Percentiles rank a stretch among this genome's conserved stretches.
phyloP scores from a whole-genome alignment of 2,797 vertebrate species.

The Calcarius lapponicus region DNA sequence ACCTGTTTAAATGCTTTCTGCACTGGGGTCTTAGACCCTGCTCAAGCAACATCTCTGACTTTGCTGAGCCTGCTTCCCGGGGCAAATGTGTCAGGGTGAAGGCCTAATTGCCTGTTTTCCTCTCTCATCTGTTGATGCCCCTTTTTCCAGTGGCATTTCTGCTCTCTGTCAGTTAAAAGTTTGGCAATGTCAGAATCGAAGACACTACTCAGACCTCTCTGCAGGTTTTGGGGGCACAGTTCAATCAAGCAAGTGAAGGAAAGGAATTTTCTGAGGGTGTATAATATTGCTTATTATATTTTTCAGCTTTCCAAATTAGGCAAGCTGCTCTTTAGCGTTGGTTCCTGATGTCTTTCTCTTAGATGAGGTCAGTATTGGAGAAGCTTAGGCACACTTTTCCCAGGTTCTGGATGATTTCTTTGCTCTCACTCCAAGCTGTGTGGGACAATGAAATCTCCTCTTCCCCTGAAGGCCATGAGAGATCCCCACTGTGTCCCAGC shows the following conservation, averaged over 20 bases:
- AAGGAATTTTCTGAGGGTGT: not conserved
- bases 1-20: conserved; percentile 29
- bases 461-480: not conserved
- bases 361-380: not conserved
- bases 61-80: not conserved
- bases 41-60: not conserved
- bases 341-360: not conserved
- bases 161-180: not conserved
- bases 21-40: not conserved
- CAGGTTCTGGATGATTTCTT: not conserved
- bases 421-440: not conserved
- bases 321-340: not conserved
- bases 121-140: not conserved
- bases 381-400: not conserved
- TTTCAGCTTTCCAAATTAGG: not conserved
- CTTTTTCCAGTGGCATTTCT: conserved; percentile 1
- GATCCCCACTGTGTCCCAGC: not conserved
- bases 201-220: not conserved
- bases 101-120: not conserved
- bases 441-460: not conserved
- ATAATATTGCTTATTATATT: not conserved
- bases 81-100: conserved; percentile 8
- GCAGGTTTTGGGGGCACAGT: not conserved
- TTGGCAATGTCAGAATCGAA: not conserved
- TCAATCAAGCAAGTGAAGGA: not conserved